Conservation (phyloP, 2,888 invertebrate genomes). For the Scrobipalpa costella region DNA sequence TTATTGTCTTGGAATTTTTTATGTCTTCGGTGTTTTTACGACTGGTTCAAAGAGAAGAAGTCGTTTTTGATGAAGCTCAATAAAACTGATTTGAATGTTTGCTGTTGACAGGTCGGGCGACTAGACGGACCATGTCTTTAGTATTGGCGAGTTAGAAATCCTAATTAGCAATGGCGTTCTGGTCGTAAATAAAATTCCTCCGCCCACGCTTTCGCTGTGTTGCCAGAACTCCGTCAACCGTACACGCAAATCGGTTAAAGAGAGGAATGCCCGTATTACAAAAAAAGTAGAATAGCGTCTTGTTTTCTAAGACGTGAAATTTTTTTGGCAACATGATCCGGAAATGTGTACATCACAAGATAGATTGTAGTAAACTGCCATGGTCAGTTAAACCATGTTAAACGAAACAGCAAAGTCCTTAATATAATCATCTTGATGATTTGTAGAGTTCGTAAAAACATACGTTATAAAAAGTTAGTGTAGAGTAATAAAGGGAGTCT, state of each 20-base stretch:
- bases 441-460: neutral
- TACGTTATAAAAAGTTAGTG: neutral
- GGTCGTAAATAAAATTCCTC: conserved; percentile 68
- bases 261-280: conserved; percentile 28
- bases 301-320: neutral
- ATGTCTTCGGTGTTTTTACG: conserved; percentile 15
- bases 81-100: conserved; percentile 27
- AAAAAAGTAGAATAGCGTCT: conserved; percentile 6
- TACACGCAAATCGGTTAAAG: conserved; percentile 16
- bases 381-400: neutral
- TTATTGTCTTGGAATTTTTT: conserved; percentile 5
- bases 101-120: conserved; percentile 7
- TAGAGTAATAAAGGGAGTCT: neutral
- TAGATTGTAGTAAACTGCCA: conserved; percentile 8
- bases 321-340: neutral
- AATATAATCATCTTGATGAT: neutral
- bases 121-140: conserved; percentile 33
- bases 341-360: neutral
- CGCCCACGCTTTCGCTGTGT: conserved; percentile 52
- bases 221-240: conserved; percentile 11
- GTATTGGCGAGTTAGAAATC: conserved; percentile 50
- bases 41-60: conserved; percentile 24
- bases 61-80: conserved; percentile 23
- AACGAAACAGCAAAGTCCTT: neutral
- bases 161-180: conserved; percentile 58